Evolutionary conservation across 2,888 invertebrate genomes (phyloP).

Genomic region (Allolobophora icterica): DNA sequence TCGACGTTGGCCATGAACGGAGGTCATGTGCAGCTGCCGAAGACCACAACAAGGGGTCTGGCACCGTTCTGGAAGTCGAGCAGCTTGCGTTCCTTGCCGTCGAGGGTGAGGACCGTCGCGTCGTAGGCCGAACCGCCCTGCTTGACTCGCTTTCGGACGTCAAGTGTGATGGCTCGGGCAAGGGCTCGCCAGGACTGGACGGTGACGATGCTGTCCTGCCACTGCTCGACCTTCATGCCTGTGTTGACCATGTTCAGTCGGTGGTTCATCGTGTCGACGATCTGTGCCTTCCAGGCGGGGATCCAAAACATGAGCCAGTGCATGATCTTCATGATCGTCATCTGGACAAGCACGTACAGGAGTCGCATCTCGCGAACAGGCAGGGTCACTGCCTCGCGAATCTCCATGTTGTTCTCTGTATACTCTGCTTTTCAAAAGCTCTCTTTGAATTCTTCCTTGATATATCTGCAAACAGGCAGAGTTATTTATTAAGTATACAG

Average conservation of each 20-base stretch:
- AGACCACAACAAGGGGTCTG: slow-evolving; percentile 57
- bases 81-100: slow-evolving; percentile 39
- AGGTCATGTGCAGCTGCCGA: slow-evolving; percentile 61
- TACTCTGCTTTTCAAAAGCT: not conserved
- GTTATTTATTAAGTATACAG: not conserved
- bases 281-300: slow-evolving; percentile 31
- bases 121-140: slow-evolving; percentile 38
- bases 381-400: slow-evolving; percentile 19
- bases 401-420: not conserved
- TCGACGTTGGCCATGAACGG: slow-evolving; percentile 57
- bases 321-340: slow-evolving; percentile 35
- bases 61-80: slow-evolving; percentile 42
- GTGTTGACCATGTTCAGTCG: slow-evolving; percentile 40
- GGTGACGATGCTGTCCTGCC: slow-evolving; percentile 39
- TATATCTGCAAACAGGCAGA: not conserved
- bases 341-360: not conserved
- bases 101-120: slow-evolving; percentile 36
- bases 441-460: not conserved
- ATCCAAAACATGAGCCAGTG: slow-evolving; percentile 36
- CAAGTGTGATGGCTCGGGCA: slow-evolving; percentile 34
- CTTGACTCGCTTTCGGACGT: slow-evolving; percentile 36
- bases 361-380: slow-evolving; percentile 26
- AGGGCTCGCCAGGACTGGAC: slow-evolving; percentile 33
- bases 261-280: slow-evolving; percentile 32
- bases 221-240: slow-evolving; percentile 37